Conservation (phyloP, 2,888 invertebrate genomes). For the Danaus chrysippus region DNA sequence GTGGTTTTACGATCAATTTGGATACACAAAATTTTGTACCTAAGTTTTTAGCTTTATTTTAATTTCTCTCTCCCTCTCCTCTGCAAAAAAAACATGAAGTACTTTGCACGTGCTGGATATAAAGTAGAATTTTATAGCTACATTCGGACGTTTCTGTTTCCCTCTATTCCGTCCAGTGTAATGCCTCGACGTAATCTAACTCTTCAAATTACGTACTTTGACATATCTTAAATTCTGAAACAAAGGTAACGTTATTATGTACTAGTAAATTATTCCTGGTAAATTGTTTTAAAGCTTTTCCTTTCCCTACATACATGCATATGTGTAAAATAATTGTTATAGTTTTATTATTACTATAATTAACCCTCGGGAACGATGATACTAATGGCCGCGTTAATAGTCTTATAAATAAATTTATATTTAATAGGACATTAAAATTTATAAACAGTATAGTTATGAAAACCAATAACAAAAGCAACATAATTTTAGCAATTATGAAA, state of each 20-base stretch:
- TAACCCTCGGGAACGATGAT: too few species aligned
- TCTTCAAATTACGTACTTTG: constrained; percentile 24
- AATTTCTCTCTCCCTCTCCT: constrained; percentile 65
- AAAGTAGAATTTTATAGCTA: constrained; percentile 56
- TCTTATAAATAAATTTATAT: too few species aligned
- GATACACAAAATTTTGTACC: constrained; percentile 67
- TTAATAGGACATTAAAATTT: too few species aligned
- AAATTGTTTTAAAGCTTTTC: too few species aligned
- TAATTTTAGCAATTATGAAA: constrained; percentile 22
- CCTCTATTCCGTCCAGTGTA: constrained; percentile 26
- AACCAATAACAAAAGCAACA: constrained; percentile 14
- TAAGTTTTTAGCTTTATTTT: constrained; percentile 73
- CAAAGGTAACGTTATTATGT: neutral
- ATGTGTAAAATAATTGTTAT: too few species aligned
- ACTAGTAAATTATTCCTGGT: too few species aligned
- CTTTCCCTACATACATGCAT: too few species aligned
- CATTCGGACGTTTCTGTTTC: constrained; percentile 30
- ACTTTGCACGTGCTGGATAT: constrained; percentile 60
- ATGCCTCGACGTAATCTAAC: constrained; percentile 19
- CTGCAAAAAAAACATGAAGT: constrained; percentile 54
- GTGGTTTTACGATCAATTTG: constrained; percentile 59
- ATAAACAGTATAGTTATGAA: neutral
- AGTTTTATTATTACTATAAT: too few species aligned
- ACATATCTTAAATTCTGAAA: constrained; percentile 11
- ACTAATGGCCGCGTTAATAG: too few species aligned